Evolutionary conservation across 2,888 invertebrate species (phyloP).

Genomic region (Thyatira batis): DNA sequence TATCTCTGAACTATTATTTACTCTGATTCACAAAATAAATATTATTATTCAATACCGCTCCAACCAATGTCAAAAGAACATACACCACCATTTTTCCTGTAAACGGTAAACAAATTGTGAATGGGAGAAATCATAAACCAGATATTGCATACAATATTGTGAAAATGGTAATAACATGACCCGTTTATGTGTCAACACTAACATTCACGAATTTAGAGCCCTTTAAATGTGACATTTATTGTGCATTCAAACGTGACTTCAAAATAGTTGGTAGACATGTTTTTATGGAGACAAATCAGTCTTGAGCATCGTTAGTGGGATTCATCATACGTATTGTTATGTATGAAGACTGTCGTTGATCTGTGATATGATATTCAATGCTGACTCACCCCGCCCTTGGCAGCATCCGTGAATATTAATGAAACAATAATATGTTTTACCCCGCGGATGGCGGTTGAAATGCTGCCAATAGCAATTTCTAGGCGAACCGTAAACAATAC

Average conservation of each 20-base stretch:
- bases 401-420: constrained; percentile 64
- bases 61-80: too few relatives aligned
- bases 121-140: neutral
- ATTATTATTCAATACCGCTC: too few relatives aligned
- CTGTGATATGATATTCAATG: constrained; percentile 30
- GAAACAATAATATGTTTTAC: constrained; percentile 53
- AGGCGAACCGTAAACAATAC: constrained; percentile 39
- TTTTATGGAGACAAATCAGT: neutral
- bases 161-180: neutral
- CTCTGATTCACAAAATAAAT: too few relatives aligned
- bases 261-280: neutral
- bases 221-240: neutral
- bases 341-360: constrained; percentile 22
- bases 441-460: constrained; percentile 55
- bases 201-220: neutral
- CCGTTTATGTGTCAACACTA: neutral
- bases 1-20: too few relatives aligned
- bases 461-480: constrained; percentile 58
- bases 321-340: neutral
- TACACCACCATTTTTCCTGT: too few relatives aligned
- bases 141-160: neutral
- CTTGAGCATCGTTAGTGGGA: neutral
- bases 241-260: neutral
- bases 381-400: constrained; percentile 40
- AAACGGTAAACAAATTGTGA: neutral